Conservation (phyloP, 2,797 vertebrate species). For the Chrosomus eos region DNA sequence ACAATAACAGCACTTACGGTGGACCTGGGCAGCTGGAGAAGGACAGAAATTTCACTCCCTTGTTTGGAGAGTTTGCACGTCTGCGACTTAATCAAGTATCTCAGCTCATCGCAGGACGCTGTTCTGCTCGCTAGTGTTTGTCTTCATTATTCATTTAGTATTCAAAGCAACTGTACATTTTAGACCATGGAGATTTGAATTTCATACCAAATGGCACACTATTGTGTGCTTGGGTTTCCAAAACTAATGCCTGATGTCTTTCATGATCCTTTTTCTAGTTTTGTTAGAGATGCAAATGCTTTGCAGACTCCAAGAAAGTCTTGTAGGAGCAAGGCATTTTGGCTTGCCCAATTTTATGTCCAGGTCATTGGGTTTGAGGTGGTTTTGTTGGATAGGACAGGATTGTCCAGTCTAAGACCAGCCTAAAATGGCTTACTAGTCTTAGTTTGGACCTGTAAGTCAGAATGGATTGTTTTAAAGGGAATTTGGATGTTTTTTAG, state of each 20-base stretch:
- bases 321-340: not conserved
- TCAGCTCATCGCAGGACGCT: not conserved
- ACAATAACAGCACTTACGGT: conserved; percentile 40
- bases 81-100: not conserved
- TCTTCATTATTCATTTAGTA: conserved; percentile 14
- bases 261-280: not conserved
- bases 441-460: not conserved
- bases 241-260: not conserved
- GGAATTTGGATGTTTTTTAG: not conserved
- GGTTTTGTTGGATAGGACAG: not conserved
- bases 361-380: not conserved
- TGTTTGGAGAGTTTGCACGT: conserved; percentile 17
- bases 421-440: not conserved
- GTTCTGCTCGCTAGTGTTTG: not conserved
- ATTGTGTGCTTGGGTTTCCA: not conserved
- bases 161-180: not conserved
- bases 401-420: not conserved
- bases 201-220: not conserved
- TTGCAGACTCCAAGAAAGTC: no score
- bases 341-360: not conserved
- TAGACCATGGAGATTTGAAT: not conserved
- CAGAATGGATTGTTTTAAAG: not conserved
- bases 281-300: no score
- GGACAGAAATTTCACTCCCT: conserved; percentile 34
- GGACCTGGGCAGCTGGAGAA: conserved; percentile 3